These are phyloP conservation scores for Parauchenoglanis ngamensis DNA, from an alignment of 2,797 vertebrate genomes.

Conservation along the genomic window DNA sequence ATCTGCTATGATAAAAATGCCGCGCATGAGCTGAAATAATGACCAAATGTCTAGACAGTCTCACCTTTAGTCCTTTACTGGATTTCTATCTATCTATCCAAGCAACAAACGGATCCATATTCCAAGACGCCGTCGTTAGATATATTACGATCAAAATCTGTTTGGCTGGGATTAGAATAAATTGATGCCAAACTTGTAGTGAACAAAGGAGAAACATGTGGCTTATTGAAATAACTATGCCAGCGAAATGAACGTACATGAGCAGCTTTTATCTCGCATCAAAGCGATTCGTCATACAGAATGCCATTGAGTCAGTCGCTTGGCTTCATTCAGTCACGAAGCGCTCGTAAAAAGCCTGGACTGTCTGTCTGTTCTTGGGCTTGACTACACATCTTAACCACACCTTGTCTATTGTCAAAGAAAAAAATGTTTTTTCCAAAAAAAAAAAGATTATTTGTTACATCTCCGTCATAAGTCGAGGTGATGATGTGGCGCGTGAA, in stretches of 20 bases:
- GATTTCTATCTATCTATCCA: neutral
- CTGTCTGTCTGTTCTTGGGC: neutral
- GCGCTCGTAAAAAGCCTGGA: conserved; percentile 6
- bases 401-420: neutral
- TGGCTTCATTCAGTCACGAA: conserved; percentile 31
- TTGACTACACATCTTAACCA: conserved; percentile 15
- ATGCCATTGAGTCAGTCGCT: conserved; percentile 29
- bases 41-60: conserved; percentile 14
- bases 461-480: neutral
- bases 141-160: neutral
- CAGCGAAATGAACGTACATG: conserved; percentile 2
- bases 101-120: neutral
- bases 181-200: neutral
- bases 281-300: conserved; percentile 41
- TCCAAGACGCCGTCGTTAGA: neutral
- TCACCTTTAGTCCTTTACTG: neutral
- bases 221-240: neutral
- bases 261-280: conserved; percentile 24
- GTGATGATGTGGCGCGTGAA: neutral
- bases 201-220: conserved; percentile 15
- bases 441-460: neutral
- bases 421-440: neutral
- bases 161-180: neutral
- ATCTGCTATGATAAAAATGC: conserved; percentile 8
- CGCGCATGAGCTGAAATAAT: neutral